Evolutionary conservation across 2,888 invertebrate genomes (phyloP).

Genomic region (Clepsis dumicolana): DNA sequence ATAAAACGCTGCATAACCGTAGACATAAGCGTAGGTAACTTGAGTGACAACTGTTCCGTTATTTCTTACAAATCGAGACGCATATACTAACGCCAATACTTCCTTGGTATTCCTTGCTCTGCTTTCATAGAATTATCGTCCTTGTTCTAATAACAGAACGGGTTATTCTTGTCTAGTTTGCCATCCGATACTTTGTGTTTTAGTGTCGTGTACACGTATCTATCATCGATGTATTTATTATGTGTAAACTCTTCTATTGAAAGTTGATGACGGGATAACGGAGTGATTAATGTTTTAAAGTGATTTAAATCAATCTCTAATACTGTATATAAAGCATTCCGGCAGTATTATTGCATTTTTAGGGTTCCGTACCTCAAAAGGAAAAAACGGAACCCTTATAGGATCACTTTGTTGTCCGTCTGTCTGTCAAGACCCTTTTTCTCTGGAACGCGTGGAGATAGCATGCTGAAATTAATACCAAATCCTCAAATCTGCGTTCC

Average conservation of each 20-base stretch:
- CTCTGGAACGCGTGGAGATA: no score
- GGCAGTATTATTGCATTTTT: no score
- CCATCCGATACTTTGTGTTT: slow-evolving; percentile 28
- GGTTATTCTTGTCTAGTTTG: slow-evolving; percentile 18
- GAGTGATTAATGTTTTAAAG: not conserved
- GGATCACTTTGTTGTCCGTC: no score
- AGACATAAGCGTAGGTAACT: slow-evolving; percentile 50
- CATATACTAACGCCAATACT: slow-evolving; percentile 67
- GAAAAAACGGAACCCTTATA: no score
- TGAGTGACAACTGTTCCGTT: slow-evolving; percentile 73
- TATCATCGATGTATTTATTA: slow-evolving; percentile 4
- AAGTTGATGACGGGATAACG: not conserved
- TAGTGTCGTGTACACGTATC: slow-evolving; percentile 26
- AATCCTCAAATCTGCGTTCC: no score
- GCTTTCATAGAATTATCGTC: slow-evolving; percentile 51
- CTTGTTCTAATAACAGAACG: slow-evolving; percentile 45
- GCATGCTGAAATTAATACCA: no score
- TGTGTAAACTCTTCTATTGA: not conserved
- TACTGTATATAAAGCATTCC: no score
- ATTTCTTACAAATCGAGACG: slow-evolving; percentile 75
- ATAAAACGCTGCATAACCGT: slow-evolving; percentile 51
- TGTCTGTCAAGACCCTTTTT: no score
- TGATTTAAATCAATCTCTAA: not conserved
- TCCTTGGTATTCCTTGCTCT: slow-evolving; percentile 48
- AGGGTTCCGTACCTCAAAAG: no score